Evolutionary conservation across 2,113 vertebrate genomes (phyloP).

Genomic region (Psilopogon haemacephalus): DNA sequence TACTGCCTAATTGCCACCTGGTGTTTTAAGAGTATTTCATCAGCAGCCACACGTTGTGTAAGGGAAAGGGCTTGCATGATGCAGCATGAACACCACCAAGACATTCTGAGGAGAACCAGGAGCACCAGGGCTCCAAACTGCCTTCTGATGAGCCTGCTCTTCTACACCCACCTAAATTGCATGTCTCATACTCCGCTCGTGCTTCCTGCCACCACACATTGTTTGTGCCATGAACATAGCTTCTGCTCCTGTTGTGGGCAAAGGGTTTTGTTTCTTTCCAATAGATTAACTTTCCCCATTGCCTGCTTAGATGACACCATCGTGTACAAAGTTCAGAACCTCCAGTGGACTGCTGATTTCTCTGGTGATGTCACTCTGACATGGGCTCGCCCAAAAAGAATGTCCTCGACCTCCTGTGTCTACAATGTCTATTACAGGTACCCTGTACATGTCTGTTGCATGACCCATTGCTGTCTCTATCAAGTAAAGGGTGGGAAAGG

Average conservation of each 20-base stretch:
- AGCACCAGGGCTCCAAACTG: background rate
- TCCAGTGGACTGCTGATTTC: slow-evolving; percentile 92
- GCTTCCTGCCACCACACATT: rapidly evolving
- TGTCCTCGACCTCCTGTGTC: slow-evolving; percentile 85
- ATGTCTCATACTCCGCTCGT: background rate
- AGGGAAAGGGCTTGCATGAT: background rate
- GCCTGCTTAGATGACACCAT: slow-evolving; percentile 78
- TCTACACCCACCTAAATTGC: background rate
- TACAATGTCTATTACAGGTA: slow-evolving; percentile 92
- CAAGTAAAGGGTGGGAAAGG: background rate
- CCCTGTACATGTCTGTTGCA: rapidly evolving
- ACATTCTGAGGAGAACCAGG: background rate
- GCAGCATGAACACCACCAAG: background rate
- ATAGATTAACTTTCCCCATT: background rate
- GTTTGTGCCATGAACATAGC: background rate
- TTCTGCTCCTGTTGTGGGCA: background rate
- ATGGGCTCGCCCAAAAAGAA: slow-evolving; percentile 91
- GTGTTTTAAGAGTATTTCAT: background rate
- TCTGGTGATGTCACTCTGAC: slow-evolving; percentile 87
- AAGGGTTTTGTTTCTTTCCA: background rate
- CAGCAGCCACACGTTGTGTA: background rate
- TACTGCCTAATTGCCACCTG: background rate
- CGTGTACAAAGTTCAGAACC: slow-evolving; percentile 93
- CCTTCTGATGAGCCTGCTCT: background rate
- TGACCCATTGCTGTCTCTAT: rapidly evolving